A percentile compares a stretch with the other conserved stretches of the same genome.
These are phyloP conservation scores for Centrocercus urophasianus DNA, from an alignment of 2,113 vertebrate species.

Conservation along the genomic window DNA sequence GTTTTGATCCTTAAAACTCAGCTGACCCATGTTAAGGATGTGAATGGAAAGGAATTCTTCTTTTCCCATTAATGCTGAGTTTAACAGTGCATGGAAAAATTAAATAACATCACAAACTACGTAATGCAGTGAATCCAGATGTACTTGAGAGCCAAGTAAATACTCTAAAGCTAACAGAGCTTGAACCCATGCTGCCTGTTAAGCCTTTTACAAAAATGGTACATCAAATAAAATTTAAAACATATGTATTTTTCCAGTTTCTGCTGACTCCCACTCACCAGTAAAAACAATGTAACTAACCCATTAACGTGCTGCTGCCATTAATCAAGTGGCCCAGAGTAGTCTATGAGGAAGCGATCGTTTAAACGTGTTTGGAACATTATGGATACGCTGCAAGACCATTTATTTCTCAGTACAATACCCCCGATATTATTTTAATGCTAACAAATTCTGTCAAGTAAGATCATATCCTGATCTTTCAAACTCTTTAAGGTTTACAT, in stretches of 20 bases:
- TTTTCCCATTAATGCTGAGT: conserved; percentile 23
- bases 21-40: conserved; percentile 7
- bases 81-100: conserved; percentile 50
- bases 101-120: conserved; percentile 37
- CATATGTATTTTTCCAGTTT: background rate
- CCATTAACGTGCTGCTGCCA: conserved; percentile 61
- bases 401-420: conserved; percentile 78
- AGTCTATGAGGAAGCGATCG: conserved; percentile 37
- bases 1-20: conserved; percentile 45
- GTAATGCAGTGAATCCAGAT: conserved; percentile 57
- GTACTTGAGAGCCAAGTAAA: conserved; percentile 66
- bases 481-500: conserved; percentile 82
- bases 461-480: conserved; percentile 77
- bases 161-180: conserved; percentile 55
- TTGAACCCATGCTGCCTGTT: conserved; percentile 67
- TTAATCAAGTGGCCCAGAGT: conserved; percentile 55
- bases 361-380: conserved; percentile 60
- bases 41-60: conserved; percentile 32
- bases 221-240: conserved; percentile 28
- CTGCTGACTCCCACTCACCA: conserved; percentile 51
- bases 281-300: conserved; percentile 51
- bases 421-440: conserved; percentile 68
- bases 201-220: conserved; percentile 62
- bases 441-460: conserved; percentile 72
- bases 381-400: conserved; percentile 79